Base-by-base conservation (phyloP, 1,140 invertebrate species). In the Aphelenchoides besseyi region DNA sequence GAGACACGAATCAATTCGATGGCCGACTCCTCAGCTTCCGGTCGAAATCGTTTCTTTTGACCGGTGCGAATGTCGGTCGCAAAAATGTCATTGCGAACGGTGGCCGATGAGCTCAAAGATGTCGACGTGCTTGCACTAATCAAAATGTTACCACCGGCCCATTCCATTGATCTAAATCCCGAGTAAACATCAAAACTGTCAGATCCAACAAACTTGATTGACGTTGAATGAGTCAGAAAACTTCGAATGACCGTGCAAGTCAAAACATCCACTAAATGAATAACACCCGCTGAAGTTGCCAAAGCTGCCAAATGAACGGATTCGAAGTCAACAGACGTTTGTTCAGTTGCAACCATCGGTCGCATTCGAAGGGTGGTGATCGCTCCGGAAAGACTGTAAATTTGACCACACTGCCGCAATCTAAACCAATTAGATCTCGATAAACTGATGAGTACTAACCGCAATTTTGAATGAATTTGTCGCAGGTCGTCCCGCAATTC, bases 21-120 rank as follows among this genome's bases (percentile, higher is more conserved):
- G 2, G 81, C 76, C 16, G 74, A 73, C 64, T 83, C 81, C 41
- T 83, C 81, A 2, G 69, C 71, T 63, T 83, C 81, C n/a, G 80
- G 81, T n/a, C 81, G 68, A 61, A 78, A 23, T n/a, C 78, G 68
- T 16, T 36, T 48, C 37, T 76, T 80, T n/a, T 37, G 32, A n/a
- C 72, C 74, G 18, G 74, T 75, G 26, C 48, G 68, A 30, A 75
- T 78, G 67, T 75, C 68, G 8, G 70, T 74, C 28, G 53, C 29
- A 52, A 75, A 76, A 2, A 78, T 55, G 52, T 78, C 79, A 37
- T 78, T 78, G 3, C 75, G 36, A 18, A 81, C 79, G 23, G 78
- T 77, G 29, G 61, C 30, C 3, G 79, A 79, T n/a, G 79, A 71
- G 9, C 66, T 80, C 18, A 78, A 23, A 1, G 76, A 81, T 9